Base-by-base conservation (phyloP, 64 coral and sea anemone genomes). In the Trachythela sp. region DNA sequence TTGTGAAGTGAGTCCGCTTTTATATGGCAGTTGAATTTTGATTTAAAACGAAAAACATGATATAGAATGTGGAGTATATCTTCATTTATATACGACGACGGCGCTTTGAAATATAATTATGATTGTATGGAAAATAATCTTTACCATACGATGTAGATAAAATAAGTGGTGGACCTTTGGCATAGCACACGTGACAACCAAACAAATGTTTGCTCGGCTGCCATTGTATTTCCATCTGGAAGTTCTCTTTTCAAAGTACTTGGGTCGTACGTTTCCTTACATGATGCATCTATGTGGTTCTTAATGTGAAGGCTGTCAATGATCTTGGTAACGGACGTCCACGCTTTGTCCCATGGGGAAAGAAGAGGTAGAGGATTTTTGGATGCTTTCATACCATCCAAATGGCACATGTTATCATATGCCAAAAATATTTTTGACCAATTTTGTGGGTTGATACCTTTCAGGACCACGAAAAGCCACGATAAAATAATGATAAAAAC, bases 181-280 rank as follows among this genome's bases (percentile, higher is more conserved):
- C 88, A n/a, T 89, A 3, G 88, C 70, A 32, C 70, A 2, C 88
- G 0, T 1, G 68, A 52, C 2, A 54, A 24, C 88, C 88, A 89
- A 3, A 58, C 27, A 84, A 90, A 90, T 40, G 43, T 80, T 24
- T 90, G 88, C 17, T 90, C 88, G 10, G 71, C 88, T 39, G 29
- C n/a, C n/a, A n/a, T n/a, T n/a, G n/a, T n/a, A n/a, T n/a, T n/a
- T n/a, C n/a, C n/a, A n/a, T n/a, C n/a, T 0, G 88, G 88, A 13
- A 48, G 22, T 56, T 35, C 27, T 33, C 48, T 42, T 54, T 83
- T 83, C 0, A 89, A 3, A 5, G 2, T 33, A 0, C 26, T 48
- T 36, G 71, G 71, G 15, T 13, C 15, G 34, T 50, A 83, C 38
- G n/a, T 37, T 35, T 83, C 48, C 8, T 34, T 34, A n/a, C 70